Evolutionary conservation across 1,140 invertebrate species (phyloP), one percentile per base, ranked within the genome.

Genomic region (Atopsyche davidsoni): DNA sequence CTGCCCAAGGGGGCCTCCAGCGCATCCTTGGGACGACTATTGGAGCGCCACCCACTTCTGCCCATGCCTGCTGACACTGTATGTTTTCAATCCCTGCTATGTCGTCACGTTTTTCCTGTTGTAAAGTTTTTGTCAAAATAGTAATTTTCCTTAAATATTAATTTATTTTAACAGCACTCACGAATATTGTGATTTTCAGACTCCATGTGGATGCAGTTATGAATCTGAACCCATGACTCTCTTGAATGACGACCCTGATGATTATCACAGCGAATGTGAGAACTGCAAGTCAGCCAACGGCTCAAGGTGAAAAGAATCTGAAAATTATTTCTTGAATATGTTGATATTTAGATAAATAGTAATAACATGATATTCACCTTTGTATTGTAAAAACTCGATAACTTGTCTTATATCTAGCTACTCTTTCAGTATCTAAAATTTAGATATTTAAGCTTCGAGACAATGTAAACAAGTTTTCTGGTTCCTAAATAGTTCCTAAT

Each of bases 251-350:
- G 73, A 82, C 38, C 74, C 77, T 14, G 83, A 86, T 59, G 85
- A 87, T 66, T 87, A 86, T 62, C 75, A 85, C 32, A 86, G 82
- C 64, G 86, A 89, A 65, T 89, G 86, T 66, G 85, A 87, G 66
- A 89, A 89, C 69, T 89, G 86, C 67, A 87, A 87, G 65, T 81
- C 79, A 41, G 79, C 79, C 11, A 80, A 77, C 49, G 81, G 81
- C 48, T 80, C 82, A 46, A 66, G 68, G 71, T 69, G 61, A 42
- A 19, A n/a, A n/a, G n/a, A n/a, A n/a, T n/a, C n/a, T 31, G n/a
- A 31, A 31, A 31, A 31, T n/a, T 9, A n/a, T 31, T 31, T 31
- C 28, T n/a, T 9, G 9, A 31, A 9, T 31, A 31, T 31, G 9
- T 31, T n/a, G n/a, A n/a, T n/a, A n/a, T n/a, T n/a, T n/a, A n/a